Evolutionary conservation across 2,888 invertebrate genomes (phyloP), one percentile per base, ranked within the genome.

Genomic region (Orchesella flavescens): DNA sequence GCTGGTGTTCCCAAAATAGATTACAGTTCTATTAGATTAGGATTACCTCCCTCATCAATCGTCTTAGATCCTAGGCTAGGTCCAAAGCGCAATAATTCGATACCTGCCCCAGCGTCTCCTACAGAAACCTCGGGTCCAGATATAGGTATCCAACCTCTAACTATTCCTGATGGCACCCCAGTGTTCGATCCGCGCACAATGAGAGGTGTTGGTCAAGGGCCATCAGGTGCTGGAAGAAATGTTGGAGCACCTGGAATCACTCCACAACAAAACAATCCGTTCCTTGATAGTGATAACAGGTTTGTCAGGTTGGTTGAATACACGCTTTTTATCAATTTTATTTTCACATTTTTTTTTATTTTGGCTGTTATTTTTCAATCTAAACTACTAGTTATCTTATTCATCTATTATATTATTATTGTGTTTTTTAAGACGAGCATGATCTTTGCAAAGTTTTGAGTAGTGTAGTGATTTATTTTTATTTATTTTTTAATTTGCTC

Each of bases 1-100:
- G 93, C 93, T 0, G 94, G 94, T 84, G 92, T 95, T 73, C 91
- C 94, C 79, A 94, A 92, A 87, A 93, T 93, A 12, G 93, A 93
- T 79, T 94, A 94, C 89, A 93, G 94, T 3, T 93, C 94, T 89
- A 94, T 93, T 59, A 92, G 94, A 63, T 65, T 79, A 21, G 85
- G 85, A 4, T 53, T 87, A 23, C 76, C 84, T 10, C 55, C 85
- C 19, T 82, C 83, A n/a, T 83, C 84, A 23, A 85, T 88, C 12
- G 63, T 85, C 63, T 92, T 93, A 44, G 96, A 96, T 91, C 96
- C 96, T 1, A 92, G 96, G 77, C 89, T 96, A 84, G 75, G 81
- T 63, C 73, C 81, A n/a, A 74, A 68, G 53, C 53, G 83, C n/a
- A 57, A 75, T 17, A 84, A 78, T 61, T 84, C 84, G 5, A 84